phyloP scores from a whole-genome alignment of 1,140 invertebrate species.

The Aplysia californica region DNA sequence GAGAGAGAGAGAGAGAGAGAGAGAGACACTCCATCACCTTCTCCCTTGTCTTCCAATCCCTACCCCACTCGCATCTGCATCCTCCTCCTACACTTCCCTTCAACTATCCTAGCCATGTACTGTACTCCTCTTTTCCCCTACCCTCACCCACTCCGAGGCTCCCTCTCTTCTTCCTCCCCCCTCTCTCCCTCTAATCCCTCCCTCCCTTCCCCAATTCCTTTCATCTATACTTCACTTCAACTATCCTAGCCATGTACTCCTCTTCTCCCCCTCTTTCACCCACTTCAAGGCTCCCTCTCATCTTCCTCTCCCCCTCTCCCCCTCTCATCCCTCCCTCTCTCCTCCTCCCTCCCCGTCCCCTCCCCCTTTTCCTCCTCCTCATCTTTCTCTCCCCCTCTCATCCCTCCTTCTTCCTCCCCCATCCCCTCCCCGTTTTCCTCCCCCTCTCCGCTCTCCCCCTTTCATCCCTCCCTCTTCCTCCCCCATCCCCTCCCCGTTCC shows the following conservation, averaged over 20 bases:
- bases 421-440: neutral
- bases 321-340: neutral
- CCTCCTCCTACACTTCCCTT: neutral
- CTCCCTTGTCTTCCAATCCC: neutral
- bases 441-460: neutral
- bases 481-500: neutral
- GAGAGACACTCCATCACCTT: slow-evolving; percentile 8
- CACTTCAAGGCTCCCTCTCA: neutral
- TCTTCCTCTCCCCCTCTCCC: neutral
- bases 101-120: neutral
- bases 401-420: neutral
- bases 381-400: neutral
- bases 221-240: neutral
- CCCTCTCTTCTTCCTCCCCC: neutral
- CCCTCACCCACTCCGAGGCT: neutral
- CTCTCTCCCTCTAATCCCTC: neutral
- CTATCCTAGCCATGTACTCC: neutral
- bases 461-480: neutral
- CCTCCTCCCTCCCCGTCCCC: neutral
- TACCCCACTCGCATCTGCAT: neutral
- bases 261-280: neutral
- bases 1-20: too few relatives aligned
- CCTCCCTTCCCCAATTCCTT: too few relatives aligned
- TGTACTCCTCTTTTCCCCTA: neutral
- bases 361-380: neutral